Conservation (phyloP, 1,140 invertebrate species). For the Lasaia peninsularis region DNA sequence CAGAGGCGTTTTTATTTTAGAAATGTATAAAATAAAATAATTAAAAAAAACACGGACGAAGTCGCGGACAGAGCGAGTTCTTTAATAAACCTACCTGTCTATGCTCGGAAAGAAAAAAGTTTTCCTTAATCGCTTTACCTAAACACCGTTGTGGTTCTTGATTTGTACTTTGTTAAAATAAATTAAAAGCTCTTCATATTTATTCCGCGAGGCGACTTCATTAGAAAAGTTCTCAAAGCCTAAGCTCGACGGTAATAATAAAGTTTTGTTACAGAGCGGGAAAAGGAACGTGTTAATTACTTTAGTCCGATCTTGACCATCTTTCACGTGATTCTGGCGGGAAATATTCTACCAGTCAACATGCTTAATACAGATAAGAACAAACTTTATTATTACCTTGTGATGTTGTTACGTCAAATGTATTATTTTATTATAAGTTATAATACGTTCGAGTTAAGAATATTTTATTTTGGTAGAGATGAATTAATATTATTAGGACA, state of each 20-base stretch:
- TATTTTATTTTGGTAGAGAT: too few species aligned
- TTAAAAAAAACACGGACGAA: too few species aligned
- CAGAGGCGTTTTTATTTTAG: too few species aligned
- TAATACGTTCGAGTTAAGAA: too few species aligned
- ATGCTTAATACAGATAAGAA: constrained; percentile 11
- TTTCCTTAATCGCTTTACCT: constrained; percentile 9
- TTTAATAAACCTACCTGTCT: neutral
- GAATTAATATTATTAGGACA: too few species aligned
- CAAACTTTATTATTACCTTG: neutral
- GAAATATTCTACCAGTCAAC: constrained; percentile 1
- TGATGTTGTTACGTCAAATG: neutral
- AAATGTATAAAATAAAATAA: too few species aligned
- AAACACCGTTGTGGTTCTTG: constrained; percentile 27
- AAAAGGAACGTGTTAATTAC: constrained; percentile 75
- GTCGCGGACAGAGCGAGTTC: too few species aligned
- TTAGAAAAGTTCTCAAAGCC: constrained; percentile 74
- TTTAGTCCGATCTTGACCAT: constrained; percentile 43
- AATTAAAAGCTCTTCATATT: constrained; percentile 69
- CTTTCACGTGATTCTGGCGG: constrained; percentile 30
- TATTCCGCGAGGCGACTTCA: constrained; percentile 68
- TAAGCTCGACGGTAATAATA: constrained; percentile 71
- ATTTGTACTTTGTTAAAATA: constrained; percentile 55
- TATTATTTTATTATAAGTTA: neutral
- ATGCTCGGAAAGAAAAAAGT: constrained; percentile 4
- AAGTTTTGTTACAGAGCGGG: constrained; percentile 65